Base-by-base conservation (phyloP, 1,140 invertebrate genomes). In the Drosophila orosa region DNA sequence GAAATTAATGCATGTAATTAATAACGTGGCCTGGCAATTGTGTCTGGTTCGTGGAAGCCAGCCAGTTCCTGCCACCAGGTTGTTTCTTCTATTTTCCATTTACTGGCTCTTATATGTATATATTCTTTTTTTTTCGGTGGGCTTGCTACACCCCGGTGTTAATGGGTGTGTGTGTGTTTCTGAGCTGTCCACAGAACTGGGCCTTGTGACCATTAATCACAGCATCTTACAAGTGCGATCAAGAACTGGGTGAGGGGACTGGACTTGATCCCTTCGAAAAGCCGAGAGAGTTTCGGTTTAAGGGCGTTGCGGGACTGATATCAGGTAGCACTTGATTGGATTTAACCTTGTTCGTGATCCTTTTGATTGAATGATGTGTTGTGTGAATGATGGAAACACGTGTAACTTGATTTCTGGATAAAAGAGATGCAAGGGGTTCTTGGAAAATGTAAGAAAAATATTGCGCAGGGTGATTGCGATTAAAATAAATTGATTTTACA, bases 1-100 rank as follows among this genome's bases (percentile, higher is more conserved):
- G 44, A 89, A 89, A 87, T 89, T 80, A 89, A 84, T 89, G 85
- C 77, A 84, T 90, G 84, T 89, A 89, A 89, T 89, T 90, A 89
- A 89, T 89, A 89, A 89, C 82, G 62, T 71, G 69, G 76, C 55
- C 48, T 39, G 80, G 61, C 74, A 77, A 77, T 77, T 77, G 74
- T 75, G 73, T 56, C 71, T 66, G 65, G 44, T 80, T 87, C 78
- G 82, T 80, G 60, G 83, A 79, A 82, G 56, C 60, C 63, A 75
- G 47, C 60, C 63, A 47, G 63, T 76, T 82, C 59, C 37, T 66
- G 44, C 47, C 68, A 71, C 63, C 52, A 52, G 58, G 63, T 63
- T 62, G 63, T 63, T 62, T 44, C 17, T 60, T 61, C 54, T 50
- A 37, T 39, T 73, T 56, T 39, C 48, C 65, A 68, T 59, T 55